These are phyloP conservation scores for Lordiphosa mommai DNA, from an alignment of 1,140 invertebrate genomes.

Conservation along the genomic window DNA sequence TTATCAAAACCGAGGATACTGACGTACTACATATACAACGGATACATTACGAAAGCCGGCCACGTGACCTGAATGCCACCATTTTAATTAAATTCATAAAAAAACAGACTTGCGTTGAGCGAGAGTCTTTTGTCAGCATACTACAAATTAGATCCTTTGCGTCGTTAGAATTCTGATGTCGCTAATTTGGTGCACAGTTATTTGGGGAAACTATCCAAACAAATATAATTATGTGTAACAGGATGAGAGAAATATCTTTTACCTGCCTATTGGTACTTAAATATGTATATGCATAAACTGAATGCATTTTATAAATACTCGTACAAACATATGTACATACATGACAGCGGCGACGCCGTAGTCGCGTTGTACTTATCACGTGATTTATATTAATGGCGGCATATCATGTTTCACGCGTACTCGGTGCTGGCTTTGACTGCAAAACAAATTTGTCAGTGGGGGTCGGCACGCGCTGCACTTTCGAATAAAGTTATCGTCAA, in stretches of 20 bases:
- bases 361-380: conserved; percentile 61
- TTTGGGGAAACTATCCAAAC: not conserved
- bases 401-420: conserved; percentile 79
- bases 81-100: conserved; percentile 79
- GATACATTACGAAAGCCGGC: conserved; percentile 72
- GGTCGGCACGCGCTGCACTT: conserved; percentile 78
- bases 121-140: conserved; percentile 65
- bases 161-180: not conserved
- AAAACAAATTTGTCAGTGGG: conserved; percentile 78
- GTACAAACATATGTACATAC: not conserved
- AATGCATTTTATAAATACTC: not conserved
- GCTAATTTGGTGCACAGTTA: conserved; percentile 5
- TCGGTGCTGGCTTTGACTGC: conserved; percentile 69
- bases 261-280: not conserved
- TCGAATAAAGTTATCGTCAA: conserved; percentile 68
- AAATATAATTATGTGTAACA: not conserved
- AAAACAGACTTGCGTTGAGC: conserved; percentile 51
- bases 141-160: conserved; percentile 14
- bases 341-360: conserved; percentile 41
- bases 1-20: conserved; percentile 30
- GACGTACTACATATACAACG: conserved; percentile 48
- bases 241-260: not conserved
- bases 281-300: not conserved
- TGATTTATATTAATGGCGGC: conserved; percentile 79
- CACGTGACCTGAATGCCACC: conserved; percentile 69